phyloP scores from a whole-genome alignment of 2,113 vertebrate species.

The Aramus guarauna region DNA sequence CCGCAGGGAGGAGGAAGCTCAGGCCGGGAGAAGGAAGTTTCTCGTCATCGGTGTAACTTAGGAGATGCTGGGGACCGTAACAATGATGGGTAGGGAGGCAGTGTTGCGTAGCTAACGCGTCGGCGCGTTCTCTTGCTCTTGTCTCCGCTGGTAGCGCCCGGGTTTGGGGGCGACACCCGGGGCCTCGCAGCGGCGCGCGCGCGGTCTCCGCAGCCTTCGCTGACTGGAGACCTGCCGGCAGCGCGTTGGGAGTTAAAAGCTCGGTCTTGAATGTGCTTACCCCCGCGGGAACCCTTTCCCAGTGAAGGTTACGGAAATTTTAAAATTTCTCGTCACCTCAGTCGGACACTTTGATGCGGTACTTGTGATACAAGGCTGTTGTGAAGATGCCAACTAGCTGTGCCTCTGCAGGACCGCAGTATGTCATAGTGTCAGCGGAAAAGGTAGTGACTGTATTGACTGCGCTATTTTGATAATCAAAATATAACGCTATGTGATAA shows the following conservation, averaged over 20 bases:
- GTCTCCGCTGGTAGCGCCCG: not conserved
- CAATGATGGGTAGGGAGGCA: slow-evolving; percentile 44
- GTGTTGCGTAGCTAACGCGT: not conserved
- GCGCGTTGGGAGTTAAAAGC: rapidly evolving
- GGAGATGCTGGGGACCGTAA: slow-evolving; percentile 57
- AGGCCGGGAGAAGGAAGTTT: not conserved
- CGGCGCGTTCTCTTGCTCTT: not conserved
- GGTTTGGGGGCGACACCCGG: not conserved
- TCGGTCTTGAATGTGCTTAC: not conserved
- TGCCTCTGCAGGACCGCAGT: not conserved
- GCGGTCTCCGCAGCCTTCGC: not conserved
- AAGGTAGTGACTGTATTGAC: rapidly evolving
- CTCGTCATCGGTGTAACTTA: rapidly evolving
- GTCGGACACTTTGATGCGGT: rapidly evolving
- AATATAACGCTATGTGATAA: not conserved
- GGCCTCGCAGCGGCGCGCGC: not conserved
- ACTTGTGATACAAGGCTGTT: rapidly evolving
- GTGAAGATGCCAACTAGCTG: rapidly evolving
- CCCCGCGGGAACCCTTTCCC: rapidly evolving
- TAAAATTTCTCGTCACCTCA: rapidly evolving
- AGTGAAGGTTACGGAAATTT: not conserved
- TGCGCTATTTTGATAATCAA: not conserved
- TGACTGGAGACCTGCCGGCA: rapidly evolving
- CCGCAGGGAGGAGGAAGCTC: not conserved
- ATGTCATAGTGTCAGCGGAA: rapidly evolving